Base-by-base conservation (phyloP, 2,888 invertebrate genomes). In the Euplexia lucipara region DNA sequence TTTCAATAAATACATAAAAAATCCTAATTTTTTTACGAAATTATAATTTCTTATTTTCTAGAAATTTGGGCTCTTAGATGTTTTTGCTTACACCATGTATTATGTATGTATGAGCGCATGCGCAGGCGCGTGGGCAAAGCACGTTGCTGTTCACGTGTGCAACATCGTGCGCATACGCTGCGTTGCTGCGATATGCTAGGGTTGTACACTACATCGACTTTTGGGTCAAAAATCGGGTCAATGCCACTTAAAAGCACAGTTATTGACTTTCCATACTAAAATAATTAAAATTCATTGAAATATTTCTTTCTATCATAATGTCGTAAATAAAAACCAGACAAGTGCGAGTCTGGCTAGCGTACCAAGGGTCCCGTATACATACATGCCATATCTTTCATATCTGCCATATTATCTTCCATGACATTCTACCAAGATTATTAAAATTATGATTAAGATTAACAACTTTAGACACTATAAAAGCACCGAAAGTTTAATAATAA, bases 91-190 rank as follows among this genome's bases (percentile, higher is more conserved):
- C 73, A 73, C 61, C 68, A 57, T 82, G 68, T 73, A 65, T 72
- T 61, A 79, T 71, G 57, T 63, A 66, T 75, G 76, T 67, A 56
- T 65, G 53, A 42, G 70, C 52, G 74, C 72, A 47, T 66, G 72
- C 30, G 49, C 4, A 4, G 52, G 26, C 81, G 79, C 87, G 85
- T 84, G 87, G 58, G 16, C 22, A 6, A 20, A 6, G 59, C 88
- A 88, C 88, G 88, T 84, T 84, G 76, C 10, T 1, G 0, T 58
- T 84, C 83, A 85, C 85, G 88, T 87, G 88, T 67, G 47, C 9
- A 6, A 22, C 37, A 79, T 70, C 62, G 63, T 64, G 70, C 70
- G 74, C 78, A 16, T 10, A 73, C 70, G 65, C 22, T 34, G 65
- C 61, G 59, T 45, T 30, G 61, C 54, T 64, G 48, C 22, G 48